These are phyloP conservation scores for Neolamprologus brichardi DNA, from an alignment of 2,113 vertebrate species.

Conservation along the genomic window DNA sequence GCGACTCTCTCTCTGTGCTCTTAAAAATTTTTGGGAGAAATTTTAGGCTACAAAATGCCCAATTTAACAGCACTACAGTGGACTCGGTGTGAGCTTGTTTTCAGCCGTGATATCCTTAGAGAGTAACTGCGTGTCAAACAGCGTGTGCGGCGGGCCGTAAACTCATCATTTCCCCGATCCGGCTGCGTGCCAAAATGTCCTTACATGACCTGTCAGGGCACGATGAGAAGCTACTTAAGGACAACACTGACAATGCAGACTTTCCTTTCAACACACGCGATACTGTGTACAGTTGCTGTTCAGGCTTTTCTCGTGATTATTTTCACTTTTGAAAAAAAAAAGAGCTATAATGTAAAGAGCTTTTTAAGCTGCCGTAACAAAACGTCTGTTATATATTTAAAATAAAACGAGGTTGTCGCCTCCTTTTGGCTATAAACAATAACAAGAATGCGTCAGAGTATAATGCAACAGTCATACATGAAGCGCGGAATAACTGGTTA, in stretches of 20 bases:
- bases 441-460: neutral
- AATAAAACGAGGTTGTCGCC: neutral
- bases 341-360: neutral
- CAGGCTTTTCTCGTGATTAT: neutral
- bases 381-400: neutral
- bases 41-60: neutral
- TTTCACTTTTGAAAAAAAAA: neutral
- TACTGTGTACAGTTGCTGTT: neutral
- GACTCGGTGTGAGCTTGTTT: neutral
- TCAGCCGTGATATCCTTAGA: rapidly evolving
- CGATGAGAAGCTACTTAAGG: constrained; percentile 47
- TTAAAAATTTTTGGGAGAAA: neutral
- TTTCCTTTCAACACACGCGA: neutral
- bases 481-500: neutral
- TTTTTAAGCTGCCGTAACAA: neutral
- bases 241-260: constrained; percentile 7
- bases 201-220: constrained; percentile 45
- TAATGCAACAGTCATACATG: neutral
- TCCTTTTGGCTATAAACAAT: neutral
- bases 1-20: constrained; percentile 56
- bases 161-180: neutral
- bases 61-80: neutral
- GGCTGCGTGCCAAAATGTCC: constrained; percentile 48
- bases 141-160: neutral
- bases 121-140: neutral